These are phyloP conservation scores for Spatula clypeata DNA, from an alignment of 2,797 vertebrate species.

Conservation along the genomic window DNA sequence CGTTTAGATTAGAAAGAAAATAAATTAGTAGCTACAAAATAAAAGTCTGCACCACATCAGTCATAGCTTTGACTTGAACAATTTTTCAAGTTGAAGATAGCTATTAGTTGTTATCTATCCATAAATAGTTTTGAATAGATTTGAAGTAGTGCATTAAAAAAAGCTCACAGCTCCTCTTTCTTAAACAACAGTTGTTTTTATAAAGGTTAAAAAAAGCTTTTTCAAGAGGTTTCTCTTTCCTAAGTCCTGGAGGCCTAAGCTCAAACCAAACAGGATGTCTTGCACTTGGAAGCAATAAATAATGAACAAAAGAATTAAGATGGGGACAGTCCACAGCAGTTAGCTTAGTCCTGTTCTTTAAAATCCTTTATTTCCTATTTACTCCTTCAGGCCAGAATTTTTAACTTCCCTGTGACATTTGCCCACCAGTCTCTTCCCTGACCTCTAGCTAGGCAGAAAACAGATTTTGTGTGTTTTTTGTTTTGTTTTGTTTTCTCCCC, in stretches of 20 bases:
- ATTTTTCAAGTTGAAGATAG: neutral
- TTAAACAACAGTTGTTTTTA: neutral
- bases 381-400: neutral
- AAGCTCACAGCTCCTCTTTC: neutral
- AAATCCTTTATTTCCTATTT: neutral
- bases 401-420: neutral
- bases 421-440: accelerated
- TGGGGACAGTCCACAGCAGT: neutral
- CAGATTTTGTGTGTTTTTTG: no score
- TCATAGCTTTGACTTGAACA: neutral
- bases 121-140: neutral
- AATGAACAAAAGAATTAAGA: neutral
- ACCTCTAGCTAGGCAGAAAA: neutral
- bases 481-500: neutral
- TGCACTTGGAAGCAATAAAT: neutral
- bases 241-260: neutral
- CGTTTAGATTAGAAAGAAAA: neutral
- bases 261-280: neutral
- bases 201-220: neutral
- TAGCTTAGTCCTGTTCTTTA: neutral
- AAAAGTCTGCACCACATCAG: neutral
- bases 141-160: neutral
- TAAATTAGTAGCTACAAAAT: neutral
- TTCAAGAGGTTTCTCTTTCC: neutral
- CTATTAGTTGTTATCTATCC: neutral